These are phyloP conservation scores for Cosmopolites sordidus DNA, from an alignment of 2,888 invertebrate genomes.

Conservation along the genomic window DNA sequence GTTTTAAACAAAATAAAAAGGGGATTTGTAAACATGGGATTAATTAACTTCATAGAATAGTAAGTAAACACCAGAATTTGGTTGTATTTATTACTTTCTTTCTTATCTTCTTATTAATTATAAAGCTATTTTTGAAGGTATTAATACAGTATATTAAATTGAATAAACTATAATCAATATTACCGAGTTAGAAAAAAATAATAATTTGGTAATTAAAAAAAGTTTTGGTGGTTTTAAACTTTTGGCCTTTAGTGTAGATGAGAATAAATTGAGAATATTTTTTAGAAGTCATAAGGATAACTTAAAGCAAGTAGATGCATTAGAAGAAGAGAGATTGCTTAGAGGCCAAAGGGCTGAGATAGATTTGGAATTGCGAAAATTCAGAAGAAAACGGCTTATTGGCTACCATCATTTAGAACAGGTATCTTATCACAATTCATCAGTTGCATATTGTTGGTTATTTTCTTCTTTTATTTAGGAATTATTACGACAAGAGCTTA, in stretches of 20 bases:
- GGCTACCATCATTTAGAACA: slow-evolving; percentile 84
- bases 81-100: too few species aligned
- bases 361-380: slow-evolving; percentile 88
- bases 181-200: too few species aligned
- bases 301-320: slow-evolving; percentile 85
- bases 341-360: slow-evolving; percentile 87
- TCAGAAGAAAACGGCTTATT: slow-evolving; percentile 84
- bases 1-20: too few species aligned
- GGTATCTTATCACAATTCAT: slow-evolving; percentile 26
- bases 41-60: too few species aligned
- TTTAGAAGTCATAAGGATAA: slow-evolving; percentile 82
- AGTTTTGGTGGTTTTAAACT: not conserved
- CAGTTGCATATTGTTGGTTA: not conserved
- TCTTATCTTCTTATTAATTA: not conserved
- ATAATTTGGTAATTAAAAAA: too few species aligned
- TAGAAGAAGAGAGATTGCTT: slow-evolving; percentile 82
- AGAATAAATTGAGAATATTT: slow-evolving; percentile 15
- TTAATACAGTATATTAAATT: too few species aligned
- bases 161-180: too few species aligned
- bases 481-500: slow-evolving; percentile 84
- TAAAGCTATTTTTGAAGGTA: too few species aligned
- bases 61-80: too few species aligned
- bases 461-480: slow-evolving; percentile 48
- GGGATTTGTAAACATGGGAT: too few species aligned
- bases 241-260: too few species aligned